Evolutionary conservation across 2,888 invertebrate species (phyloP).

Genomic region (Leptinotarsa rubiginosa): DNA sequence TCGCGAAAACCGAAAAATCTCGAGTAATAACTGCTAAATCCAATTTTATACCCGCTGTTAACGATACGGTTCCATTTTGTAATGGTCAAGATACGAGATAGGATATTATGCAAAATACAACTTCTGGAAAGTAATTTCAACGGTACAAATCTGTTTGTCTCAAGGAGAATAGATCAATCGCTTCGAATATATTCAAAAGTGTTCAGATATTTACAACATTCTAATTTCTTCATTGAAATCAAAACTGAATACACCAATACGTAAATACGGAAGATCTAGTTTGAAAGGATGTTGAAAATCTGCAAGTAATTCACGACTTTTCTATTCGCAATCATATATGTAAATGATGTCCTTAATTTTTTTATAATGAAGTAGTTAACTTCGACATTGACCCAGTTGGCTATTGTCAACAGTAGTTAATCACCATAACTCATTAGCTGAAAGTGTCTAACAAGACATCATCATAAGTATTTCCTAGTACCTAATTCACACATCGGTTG

Average conservation of each 20-base stretch:
- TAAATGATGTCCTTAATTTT: slow-evolving; percentile 19
- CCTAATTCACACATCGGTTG: neutral
- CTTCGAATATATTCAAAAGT: no score
- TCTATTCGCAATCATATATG: slow-evolving; percentile 15
- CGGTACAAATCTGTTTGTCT: no score
- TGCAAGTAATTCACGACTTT: neutral
- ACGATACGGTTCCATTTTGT: neutral
- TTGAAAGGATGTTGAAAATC: neutral
- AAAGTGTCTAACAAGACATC: slow-evolving; percentile 21
- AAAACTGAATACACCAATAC: neutral
- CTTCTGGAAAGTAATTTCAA: neutral
- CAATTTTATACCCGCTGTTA: slow-evolving; percentile 7
- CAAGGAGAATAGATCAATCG: no score
- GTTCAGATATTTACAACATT: no score
- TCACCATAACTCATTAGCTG: slow-evolving; percentile 5
- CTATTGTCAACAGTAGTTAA: slow-evolving; percentile 19
- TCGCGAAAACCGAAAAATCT: slow-evolving; percentile 1
- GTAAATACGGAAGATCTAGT: neutral
- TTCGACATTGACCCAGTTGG: slow-evolving; percentile 26
- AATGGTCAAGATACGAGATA: neutral
- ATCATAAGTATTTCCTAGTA: slow-evolving; percentile 13
- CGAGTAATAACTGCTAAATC: neutral
- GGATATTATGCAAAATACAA: neutral
- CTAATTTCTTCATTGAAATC: neutral
- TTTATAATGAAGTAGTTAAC: slow-evolving; percentile 17